Evolutionary conservation across 2,888 invertebrate genomes (phyloP).

Genomic region (Microctonus aethiopoides): DNA sequence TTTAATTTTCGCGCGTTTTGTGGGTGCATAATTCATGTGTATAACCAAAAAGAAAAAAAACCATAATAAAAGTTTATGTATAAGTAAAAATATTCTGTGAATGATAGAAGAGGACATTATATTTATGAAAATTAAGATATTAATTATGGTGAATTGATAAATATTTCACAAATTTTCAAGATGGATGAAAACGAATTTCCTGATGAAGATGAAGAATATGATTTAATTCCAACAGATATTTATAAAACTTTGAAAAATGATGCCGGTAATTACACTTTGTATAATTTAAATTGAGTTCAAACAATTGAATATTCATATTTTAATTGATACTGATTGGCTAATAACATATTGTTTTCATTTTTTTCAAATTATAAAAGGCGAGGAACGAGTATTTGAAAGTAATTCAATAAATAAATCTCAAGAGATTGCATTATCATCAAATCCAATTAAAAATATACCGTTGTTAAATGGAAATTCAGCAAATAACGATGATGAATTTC

Average conservation of each 20-base stretch:
- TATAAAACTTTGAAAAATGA: constrained; percentile 61
- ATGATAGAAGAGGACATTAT: too few species aligned
- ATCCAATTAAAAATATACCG: not conserved
- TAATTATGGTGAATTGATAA: not conserved
- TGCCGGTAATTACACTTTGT: constrained; percentile 48
- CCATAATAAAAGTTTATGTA: not conserved
- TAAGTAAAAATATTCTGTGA: too few species aligned
- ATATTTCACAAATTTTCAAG: constrained; percentile 9
- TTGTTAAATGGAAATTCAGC: not conserved
- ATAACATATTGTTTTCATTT: not conserved
- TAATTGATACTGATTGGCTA: not conserved
- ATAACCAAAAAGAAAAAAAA: not conserved
- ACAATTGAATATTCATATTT: too few species aligned
- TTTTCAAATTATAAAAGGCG: not conserved
- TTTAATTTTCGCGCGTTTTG: not conserved
- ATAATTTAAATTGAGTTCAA: not conserved
- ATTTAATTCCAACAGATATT: constrained; percentile 62
- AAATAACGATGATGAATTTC: constrained; percentile 12
- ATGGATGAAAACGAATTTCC: constrained; percentile 62
- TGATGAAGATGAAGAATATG: constrained; percentile 66
- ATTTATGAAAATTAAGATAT: too few species aligned
- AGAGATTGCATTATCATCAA: not conserved
- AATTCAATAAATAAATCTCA: not conserved
- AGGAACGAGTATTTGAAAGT: not conserved
- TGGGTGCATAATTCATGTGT: not conserved